Conservation (phyloP, 1,140 invertebrate genomes). For the Aradophagus sp. region DNA sequence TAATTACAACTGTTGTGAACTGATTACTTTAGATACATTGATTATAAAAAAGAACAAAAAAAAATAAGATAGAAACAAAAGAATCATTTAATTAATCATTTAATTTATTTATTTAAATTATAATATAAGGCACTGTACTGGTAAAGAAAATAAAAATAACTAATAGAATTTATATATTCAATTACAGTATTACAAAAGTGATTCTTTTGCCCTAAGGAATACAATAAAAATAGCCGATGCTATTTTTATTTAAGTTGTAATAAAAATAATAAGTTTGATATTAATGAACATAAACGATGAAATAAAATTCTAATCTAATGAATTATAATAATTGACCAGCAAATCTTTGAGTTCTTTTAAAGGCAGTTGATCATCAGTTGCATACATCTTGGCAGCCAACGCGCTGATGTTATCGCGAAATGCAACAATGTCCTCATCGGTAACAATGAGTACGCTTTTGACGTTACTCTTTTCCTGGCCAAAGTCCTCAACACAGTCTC, state of each 20-base stretch:
- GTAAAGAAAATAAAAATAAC: slow-evolving; percentile 1
- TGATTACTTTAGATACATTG: no score
- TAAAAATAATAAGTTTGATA: no score
- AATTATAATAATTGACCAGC: slow-evolving; percentile 13
- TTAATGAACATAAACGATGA: background rate
- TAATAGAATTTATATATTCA: background rate
- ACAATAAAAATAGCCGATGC: no score
- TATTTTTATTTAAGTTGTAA: no score
- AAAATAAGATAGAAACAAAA: no score
- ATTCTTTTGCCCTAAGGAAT: no score
- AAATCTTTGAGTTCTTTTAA: slow-evolving; percentile 6
- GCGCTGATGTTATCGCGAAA: slow-evolving; percentile 16
- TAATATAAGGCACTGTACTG: no score
- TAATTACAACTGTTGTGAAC: no score
- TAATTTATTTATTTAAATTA: no score
- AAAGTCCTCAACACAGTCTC: slow-evolving; percentile 25
- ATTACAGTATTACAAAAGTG: background rate
- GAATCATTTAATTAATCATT: no score
- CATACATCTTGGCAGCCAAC: slow-evolving; percentile 6
- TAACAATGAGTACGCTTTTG: slow-evolving; percentile 18
- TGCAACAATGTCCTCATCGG: slow-evolving; percentile 19
- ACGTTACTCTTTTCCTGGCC: slow-evolving; percentile 5
- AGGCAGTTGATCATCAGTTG: background rate
- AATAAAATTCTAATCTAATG: slow-evolving; percentile 14
- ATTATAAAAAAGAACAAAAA: no score